phyloP scores from a whole-genome alignment of 2,113 vertebrate species.

The Boulengeromyrus knoepffleri region DNA sequence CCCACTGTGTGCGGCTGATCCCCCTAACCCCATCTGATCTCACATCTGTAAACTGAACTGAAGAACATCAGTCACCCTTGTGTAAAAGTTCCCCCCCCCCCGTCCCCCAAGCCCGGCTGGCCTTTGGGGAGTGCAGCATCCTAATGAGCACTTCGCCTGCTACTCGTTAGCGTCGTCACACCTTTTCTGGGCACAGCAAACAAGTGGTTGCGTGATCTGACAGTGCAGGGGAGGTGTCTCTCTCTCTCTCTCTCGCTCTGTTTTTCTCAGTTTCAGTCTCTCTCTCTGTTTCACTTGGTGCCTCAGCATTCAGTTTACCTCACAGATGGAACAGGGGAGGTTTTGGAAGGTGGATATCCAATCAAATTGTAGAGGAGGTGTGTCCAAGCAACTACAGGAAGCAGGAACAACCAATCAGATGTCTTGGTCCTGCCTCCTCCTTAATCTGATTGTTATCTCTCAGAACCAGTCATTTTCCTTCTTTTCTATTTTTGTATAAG shows the following conservation, averaged over 20 bases:
- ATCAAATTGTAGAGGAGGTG: background rate
- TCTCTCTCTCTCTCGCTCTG: background rate
- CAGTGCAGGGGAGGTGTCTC: slow-evolving; percentile 31
- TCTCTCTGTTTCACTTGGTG: background rate
- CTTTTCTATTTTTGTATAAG: background rate
- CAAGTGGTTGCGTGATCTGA: slow-evolving; percentile 43
- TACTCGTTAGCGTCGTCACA: slow-evolving; percentile 59
- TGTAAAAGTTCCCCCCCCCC: background rate
- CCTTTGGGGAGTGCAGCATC: slow-evolving; percentile 52
- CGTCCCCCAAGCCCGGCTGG: slow-evolving; percentile 33
- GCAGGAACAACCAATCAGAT: background rate
- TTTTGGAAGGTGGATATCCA: background rate
- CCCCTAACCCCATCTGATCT: slow-evolving; percentile 1
- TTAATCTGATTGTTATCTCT: no score
- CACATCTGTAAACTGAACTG: background rate
- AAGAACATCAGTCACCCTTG: background rate
- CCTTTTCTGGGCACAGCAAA: slow-evolving; percentile 60
- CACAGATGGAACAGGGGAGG: background rate
- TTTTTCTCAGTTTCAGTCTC: no score
- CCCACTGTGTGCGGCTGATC: background rate
- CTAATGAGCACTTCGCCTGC: slow-evolving; percentile 56
- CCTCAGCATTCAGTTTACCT: background rate
- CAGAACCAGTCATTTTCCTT: no score
- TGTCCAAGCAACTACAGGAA: background rate
- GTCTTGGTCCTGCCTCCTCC: background rate